Conservation (phyloP, 2,888 invertebrate species). For the Brachyptera risi region DNA sequence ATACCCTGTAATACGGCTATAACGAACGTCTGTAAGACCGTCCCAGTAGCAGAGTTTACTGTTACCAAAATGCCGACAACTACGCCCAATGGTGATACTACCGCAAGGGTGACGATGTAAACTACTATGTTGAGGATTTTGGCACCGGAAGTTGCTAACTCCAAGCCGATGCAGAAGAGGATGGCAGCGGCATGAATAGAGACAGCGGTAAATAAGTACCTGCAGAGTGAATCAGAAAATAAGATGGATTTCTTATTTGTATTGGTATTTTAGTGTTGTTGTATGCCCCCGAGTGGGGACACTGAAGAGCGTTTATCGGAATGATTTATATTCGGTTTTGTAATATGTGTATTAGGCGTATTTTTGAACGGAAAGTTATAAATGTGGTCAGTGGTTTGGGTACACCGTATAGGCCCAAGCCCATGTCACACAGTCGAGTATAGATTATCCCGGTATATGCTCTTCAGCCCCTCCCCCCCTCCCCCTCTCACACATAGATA, state of each 20-base stretch:
- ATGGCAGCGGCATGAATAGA: slow-evolving; percentile 52
- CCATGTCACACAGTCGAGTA: no score
- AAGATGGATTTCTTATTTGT: background rate
- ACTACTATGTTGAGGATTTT: slow-evolving; percentile 43
- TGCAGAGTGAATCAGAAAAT: background rate
- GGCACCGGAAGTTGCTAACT: slow-evolving; percentile 48
- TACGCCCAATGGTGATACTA: slow-evolving; percentile 51
- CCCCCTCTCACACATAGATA: no score
- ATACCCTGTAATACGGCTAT: slow-evolving; percentile 47
- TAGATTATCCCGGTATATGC: no score
- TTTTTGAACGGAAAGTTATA: no score
- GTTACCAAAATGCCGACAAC: slow-evolving; percentile 47
- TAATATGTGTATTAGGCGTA: no score
- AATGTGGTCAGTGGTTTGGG: no score
- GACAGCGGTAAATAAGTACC: slow-evolving; percentile 47
- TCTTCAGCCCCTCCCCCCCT: no score
- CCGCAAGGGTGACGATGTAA: slow-evolving; percentile 47
- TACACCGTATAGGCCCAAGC: no score
- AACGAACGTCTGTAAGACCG: slow-evolving; percentile 43
- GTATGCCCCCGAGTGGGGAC: background rate
- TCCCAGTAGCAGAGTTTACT: slow-evolving; percentile 41
- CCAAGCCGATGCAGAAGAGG: slow-evolving; percentile 52
- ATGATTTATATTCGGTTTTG: no score
- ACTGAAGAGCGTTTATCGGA: no score
- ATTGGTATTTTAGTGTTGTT: background rate